Conservation (phyloP, 2,888 invertebrate species). For the Pterostichus niger region DNA sequence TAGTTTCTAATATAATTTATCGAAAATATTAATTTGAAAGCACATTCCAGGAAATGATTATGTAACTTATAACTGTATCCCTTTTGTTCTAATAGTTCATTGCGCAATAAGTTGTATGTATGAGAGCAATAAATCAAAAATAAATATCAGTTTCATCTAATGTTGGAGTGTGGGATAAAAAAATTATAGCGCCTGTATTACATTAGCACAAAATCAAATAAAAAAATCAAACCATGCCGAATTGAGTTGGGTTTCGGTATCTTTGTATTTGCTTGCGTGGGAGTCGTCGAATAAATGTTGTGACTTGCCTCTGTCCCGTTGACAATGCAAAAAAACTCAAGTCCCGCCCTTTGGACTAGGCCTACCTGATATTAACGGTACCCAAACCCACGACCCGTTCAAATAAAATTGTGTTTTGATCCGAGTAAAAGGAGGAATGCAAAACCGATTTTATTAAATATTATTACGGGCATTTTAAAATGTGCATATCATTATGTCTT, state of each 20-base stretch:
- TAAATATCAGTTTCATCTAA: slow-evolving; percentile 38
- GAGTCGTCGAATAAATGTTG: slow-evolving; percentile 32
- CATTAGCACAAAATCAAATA: slow-evolving; percentile 36
- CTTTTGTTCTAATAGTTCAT: slow-evolving; percentile 17
- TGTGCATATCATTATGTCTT: slow-evolving; percentile 57
- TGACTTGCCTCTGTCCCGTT: slow-evolving; percentile 38
- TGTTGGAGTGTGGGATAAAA: slow-evolving; percentile 19
- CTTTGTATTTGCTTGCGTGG: slow-evolving; percentile 44
- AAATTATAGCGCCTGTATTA: slow-evolving; percentile 28
- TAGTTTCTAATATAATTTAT: too few relatives aligned
- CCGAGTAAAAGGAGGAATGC: slow-evolving; percentile 1
- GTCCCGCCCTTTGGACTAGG: slow-evolving; percentile 36
- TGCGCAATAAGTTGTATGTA: neutral
- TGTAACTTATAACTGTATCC: neutral
- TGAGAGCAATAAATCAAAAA: slow-evolving; percentile 32
- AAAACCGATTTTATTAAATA: slow-evolving; percentile 37
- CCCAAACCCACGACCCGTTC: slow-evolving; percentile 39
- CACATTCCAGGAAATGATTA: too few relatives aligned
- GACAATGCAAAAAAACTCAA: slow-evolving; percentile 38
- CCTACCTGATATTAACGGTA: slow-evolving; percentile 55
- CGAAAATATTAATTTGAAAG: too few relatives aligned
- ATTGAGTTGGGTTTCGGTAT: slow-evolving; percentile 2
- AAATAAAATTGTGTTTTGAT: slow-evolving; percentile 43
- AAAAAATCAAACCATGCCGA: slow-evolving; percentile 50
- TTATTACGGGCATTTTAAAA: slow-evolving; percentile 39